A percentile compares a stretch with the other conserved stretches of the same genome.
phyloP scores from a whole-genome alignment of 2,797 vertebrate genomes.

The Anomalospiza imberbis region DNA sequence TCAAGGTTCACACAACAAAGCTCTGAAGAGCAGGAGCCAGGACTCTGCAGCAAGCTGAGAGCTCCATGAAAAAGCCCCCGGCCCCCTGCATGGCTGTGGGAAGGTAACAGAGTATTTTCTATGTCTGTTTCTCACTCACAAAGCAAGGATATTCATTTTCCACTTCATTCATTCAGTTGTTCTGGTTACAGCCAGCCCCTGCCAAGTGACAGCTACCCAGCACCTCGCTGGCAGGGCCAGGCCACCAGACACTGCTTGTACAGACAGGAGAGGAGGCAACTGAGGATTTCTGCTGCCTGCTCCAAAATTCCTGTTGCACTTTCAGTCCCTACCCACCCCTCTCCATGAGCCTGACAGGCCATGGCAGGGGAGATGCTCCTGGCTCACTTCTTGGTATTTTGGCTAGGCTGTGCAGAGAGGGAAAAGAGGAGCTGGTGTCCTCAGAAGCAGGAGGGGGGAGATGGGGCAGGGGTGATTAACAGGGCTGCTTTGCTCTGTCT shows the following conservation, averaged over 20 bases:
- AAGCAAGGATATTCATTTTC: background rate
- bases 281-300: background rate
- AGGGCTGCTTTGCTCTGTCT: background rate
- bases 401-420: background rate
- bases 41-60: background rate
- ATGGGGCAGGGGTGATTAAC: background rate
- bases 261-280: background rate
- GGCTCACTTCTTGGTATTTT: background rate
- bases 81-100: background rate
- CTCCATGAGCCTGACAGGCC: background rate
- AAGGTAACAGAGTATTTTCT: background rate
- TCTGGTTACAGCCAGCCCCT: background rate
- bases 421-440: background rate
- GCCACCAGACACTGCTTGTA: background rate
- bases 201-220: background rate
- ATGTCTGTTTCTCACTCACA: background rate
- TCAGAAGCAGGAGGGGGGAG: background rate
- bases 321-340: background rate
- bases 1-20: background rate
- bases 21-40: conserved; percentile 10
- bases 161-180: background rate
- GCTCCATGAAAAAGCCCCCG: background rate
- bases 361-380: background rate
- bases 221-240: background rate
- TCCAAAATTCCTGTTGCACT: background rate